Percentiles rank a stretch among this genome's conserved stretches.
These are phyloP conservation scores for Bombus breviceps DNA, from an alignment of 1,140 invertebrate genomes.

Conservation along the genomic window DNA sequence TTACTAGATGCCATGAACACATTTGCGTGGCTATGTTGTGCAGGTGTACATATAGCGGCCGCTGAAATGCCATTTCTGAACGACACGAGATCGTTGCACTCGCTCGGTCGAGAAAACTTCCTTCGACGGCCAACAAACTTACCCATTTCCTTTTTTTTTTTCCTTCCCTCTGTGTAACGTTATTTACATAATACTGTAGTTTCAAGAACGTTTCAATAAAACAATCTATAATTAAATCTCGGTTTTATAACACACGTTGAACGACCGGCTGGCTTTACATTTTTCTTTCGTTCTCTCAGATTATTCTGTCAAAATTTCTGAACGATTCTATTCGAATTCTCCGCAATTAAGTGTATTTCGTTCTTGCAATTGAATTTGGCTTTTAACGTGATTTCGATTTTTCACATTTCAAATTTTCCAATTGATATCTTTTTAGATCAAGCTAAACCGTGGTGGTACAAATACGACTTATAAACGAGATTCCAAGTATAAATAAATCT, in stretches of 20 bases:
- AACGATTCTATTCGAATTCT: too few species aligned
- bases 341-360: too few species aligned
- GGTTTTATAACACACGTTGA: background rate
- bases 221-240: background rate
- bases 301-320: background rate
- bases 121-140: constrained; percentile 15
- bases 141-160: background rate
- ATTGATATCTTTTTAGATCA: too few species aligned
- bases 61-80: constrained; percentile 60
- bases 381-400: too few species aligned
- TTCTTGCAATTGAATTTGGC: too few species aligned
- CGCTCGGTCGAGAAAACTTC: constrained; percentile 14
- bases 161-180: too few species aligned
- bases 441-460: too few species aligned
- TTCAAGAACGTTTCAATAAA: background rate
- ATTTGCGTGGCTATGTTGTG: constrained; percentile 17
- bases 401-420: too few species aligned
- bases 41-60: constrained; percentile 37
- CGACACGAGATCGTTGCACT: constrained; percentile 58
- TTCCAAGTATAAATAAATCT: too few species aligned
- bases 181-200: background rate
- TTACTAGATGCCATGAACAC: constrained; percentile 22
- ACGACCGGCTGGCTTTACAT: background rate
- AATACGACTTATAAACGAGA: too few species aligned
- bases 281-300: background rate